Percentiles rank a stretch among this genome's conserved stretches.
Conservation (phyloP, 2,113 vertebrate species). For the Pimephales promelas region DNA sequence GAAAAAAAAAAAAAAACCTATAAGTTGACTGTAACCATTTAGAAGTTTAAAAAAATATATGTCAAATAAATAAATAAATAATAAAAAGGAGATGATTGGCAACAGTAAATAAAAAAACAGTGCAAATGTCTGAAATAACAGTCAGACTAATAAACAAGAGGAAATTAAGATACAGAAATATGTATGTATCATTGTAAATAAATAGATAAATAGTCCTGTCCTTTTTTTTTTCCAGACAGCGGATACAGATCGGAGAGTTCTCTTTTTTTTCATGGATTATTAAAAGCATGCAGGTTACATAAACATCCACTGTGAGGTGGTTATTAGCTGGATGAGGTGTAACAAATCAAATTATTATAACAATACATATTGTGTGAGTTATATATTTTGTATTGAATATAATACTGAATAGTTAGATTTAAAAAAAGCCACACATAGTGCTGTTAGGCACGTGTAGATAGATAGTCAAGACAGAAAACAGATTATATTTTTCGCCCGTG, state of each 20-base stretch:
- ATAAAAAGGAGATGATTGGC: background rate
- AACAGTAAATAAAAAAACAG: background rate
- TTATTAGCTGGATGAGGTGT: constrained; percentile 52
- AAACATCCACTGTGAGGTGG: constrained; percentile 55
- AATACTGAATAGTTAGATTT: constrained; percentile 65
- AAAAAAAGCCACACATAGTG: constrained; percentile 74
- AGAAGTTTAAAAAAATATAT: background rate
- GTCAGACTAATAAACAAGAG: background rate
- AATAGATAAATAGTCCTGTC: constrained; percentile 2
- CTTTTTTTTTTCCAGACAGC: constrained; percentile 3
- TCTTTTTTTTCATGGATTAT: constrained; percentile 49
- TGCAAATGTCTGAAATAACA: background rate
- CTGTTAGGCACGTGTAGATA: constrained; percentile 81
- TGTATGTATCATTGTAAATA: constrained; percentile 10
- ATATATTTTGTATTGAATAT: constrained; percentile 66
- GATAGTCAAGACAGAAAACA: constrained; percentile 63
- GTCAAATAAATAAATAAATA: background rate
- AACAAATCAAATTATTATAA: constrained; percentile 44
- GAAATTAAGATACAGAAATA: constrained; percentile 1
- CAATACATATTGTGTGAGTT: constrained; percentile 48
- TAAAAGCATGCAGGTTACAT: constrained; percentile 73
- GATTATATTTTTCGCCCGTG: constrained; percentile 22
- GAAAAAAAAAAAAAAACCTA: background rate
- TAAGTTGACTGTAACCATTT: background rate
- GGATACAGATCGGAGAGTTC: constrained; percentile 44